Evolutionary conservation across 1,140 invertebrate species (phyloP).

Genomic region (Orchesella cincta): DNA sequence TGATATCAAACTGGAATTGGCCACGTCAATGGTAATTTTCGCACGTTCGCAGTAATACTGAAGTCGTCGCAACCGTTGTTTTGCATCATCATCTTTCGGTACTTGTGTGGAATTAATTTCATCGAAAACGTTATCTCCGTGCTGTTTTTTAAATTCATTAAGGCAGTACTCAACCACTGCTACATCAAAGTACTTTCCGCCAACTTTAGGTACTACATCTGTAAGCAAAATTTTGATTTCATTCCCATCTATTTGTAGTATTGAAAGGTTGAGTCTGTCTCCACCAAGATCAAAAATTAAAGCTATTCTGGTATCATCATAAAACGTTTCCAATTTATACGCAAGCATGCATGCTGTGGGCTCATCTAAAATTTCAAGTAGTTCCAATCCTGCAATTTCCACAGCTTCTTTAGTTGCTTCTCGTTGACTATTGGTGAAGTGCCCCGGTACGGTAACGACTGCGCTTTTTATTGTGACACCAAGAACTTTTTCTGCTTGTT

Average conservation of each 20-base stretch:
- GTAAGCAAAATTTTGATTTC: slow-evolving; percentile 70
- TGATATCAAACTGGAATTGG: slow-evolving; percentile 1
- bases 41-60: slow-evolving; percentile 52
- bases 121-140: neutral
- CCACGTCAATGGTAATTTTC: slow-evolving; percentile 52
- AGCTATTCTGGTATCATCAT: slow-evolving; percentile 58
- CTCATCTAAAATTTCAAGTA: neutral
- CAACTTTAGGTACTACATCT: slow-evolving; percentile 56
- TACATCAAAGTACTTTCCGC: slow-evolving; percentile 52
- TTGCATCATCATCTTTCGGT: slow-evolving; percentile 46
- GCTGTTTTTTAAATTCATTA: slow-evolving; percentile 52
- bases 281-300: slow-evolving; percentile 64
- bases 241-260: slow-evolving; percentile 92
- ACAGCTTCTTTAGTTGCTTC: neutral
- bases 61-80: slow-evolving; percentile 49
- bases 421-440: neutral
- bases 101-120: slow-evolving; percentile 28
- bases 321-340: slow-evolving; percentile 43
- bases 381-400: slow-evolving; percentile 1
- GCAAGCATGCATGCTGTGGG: neutral
- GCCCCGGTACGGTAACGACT: slow-evolving; percentile 1
- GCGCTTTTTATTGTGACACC: neutral
- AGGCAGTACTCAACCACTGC: slow-evolving; percentile 54
- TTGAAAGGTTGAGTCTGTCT: slow-evolving; percentile 82
- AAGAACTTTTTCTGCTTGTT: neutral